Percentiles rank a stretch among this genome's conserved stretches.
phyloP scores from a whole-genome alignment of 2,797 vertebrate genomes.

The Monodelphis domestica region DNA sequence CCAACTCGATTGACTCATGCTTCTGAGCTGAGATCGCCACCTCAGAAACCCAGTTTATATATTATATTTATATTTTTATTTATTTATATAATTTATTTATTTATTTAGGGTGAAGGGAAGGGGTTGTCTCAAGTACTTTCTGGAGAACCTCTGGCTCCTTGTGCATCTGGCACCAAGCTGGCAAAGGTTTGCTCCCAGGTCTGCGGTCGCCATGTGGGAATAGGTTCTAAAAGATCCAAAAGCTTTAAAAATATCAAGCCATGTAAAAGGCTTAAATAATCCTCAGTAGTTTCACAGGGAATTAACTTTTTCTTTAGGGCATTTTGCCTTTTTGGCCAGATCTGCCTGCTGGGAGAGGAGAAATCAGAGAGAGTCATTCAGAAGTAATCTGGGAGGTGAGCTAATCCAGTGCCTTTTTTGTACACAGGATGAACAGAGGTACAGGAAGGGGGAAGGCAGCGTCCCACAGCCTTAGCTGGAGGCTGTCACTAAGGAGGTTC shows the following conservation, averaged over 20 bases:
- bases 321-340: neutral
- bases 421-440: conserved; percentile 3
- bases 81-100: too few relatives aligned
- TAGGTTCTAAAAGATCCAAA: neutral
- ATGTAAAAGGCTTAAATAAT: conserved; percentile 2
- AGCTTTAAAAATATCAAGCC: conserved; percentile 40
- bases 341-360: neutral
- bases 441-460: neutral
- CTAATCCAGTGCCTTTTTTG: rapidly evolving
- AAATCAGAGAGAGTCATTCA: neutral
- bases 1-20: neutral
- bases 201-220: conserved; percentile 48
- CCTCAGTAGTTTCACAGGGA: conserved; percentile 53
- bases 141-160: neutral
- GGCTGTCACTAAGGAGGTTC: too few relatives aligned
- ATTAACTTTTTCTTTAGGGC: conserved; percentile 35
- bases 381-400: neutral
- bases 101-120: neutral
- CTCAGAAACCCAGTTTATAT: neutral
- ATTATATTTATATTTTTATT: too few relatives aligned
- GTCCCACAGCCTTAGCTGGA: too few relatives aligned
- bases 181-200: neutral
- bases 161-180: neutral
- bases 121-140: neutral
- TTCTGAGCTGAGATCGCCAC: neutral